Evolutionary conservation across 2,113 vertebrate genomes (phyloP), one percentile per base, ranked within the genome.

Genomic region (Nestor notabilis): DNA sequence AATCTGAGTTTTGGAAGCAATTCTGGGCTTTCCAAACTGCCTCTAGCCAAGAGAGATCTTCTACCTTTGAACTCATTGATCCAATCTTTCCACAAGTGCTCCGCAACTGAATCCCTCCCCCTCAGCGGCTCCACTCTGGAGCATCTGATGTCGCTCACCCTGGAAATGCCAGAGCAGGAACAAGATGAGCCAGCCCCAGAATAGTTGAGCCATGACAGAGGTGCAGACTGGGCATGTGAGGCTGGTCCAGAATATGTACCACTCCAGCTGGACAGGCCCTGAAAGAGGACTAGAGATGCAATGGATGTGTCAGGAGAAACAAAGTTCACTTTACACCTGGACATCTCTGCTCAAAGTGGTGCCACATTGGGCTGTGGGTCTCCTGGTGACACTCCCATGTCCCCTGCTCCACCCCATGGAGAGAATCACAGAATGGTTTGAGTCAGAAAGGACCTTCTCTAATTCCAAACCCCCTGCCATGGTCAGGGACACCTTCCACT

Each of bases 81-180:
- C 93, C 90, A 35, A 28, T 93, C 91, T 87, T 93, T 89, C 92
- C 8, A 7, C 76, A 80, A 75, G 66, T 1, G 5, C 80, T 83
- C 66, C 66, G 71, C 46, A 49, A 17, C 49, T 20, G 86, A 94
- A 94, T 83, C 74, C 70, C 19, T 80, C 65, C 37, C 49, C 46
- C 58, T 27, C 43, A 60, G 80, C 4, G 1, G 77, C 78, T 96
- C 76, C 10, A 44, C 47, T 69, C 37, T 0, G 4, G 80, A 87
- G 85, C 70, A 75, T 92, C 77, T 87, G 60, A 83, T 69, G 52
- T 85, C 13, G 4, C 60, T 83, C 70, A 49, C 20, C 19, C 91
- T 95, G 50, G 80, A 95, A 97, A 94, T 81, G 44, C 71, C 93
- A 89, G 70, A 82, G 56, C 89, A 93, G 53, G 93, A 93, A 96